Base-by-base conservation (phyloP, 2,113 vertebrate species). In the Glaucidium brasilianum region DNA sequence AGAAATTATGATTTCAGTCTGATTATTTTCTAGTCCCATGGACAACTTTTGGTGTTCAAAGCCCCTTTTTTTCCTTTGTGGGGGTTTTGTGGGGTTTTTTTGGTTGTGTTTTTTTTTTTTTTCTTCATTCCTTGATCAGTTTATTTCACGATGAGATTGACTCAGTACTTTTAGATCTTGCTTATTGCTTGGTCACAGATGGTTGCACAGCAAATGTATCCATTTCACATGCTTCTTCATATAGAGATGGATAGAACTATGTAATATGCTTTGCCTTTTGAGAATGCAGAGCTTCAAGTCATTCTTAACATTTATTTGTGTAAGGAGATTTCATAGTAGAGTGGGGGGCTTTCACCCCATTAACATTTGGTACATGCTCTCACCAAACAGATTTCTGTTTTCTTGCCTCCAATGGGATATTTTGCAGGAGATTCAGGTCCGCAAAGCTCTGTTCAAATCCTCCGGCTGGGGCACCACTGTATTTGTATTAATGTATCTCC, bases 401-500 rank as follows among this genome's bases (percentile, higher is more conserved):
- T 77, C 83, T 75, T 73, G 50, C n/a, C 73, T 85, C 45, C 4
- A 4, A 69, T 30, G 34, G 30, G 41, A 35, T 85, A n/a, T 88
- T 93, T 93, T 90, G 41, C 66, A 80, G 83, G 53, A 78, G 69
- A 69, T 78, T 82, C 58, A 47, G 75, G 41, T 91, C 71, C 10
- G 34, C 84, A 63, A 63, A 66, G 49, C 81, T 91, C 89, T 78
- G 80, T 90, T 92, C 89, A 96, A 92, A 69, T 47, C 72, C 64
- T 53, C 45, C 13, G 37, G 81, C 91, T 80, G 85, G 66, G 64
- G 74, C 41, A 79, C 62, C 68, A 37, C 91, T 92, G 86, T 73
- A 35, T 96, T 95, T 89, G 64, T 92, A 93, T 96, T 85, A 95
- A 96, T 95, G 95, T 96, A 94, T 96, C 96, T 97, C 87, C 94